phyloP scores from a whole-genome alignment of 2,797 vertebrate genomes.

The Sebastes itinus region DNA sequence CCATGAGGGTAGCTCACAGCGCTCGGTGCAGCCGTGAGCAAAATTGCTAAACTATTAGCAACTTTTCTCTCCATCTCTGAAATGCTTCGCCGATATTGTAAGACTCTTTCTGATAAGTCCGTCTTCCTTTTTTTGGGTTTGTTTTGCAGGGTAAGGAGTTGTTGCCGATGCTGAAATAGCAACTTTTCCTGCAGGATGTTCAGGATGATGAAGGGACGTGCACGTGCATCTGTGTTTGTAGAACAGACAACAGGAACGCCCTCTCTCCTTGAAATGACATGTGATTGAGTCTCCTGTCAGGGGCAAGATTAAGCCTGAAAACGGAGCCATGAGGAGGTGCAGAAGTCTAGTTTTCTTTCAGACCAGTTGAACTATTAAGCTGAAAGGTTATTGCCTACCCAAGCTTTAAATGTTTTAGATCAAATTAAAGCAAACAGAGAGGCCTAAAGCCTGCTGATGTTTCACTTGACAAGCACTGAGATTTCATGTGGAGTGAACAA shows the following conservation, averaged over 20 bases:
- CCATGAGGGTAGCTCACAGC: too few species aligned
- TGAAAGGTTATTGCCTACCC: neutral
- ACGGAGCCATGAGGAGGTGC: neutral
- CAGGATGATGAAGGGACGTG: neutral
- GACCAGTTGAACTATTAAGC: too few species aligned
- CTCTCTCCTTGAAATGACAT: too few species aligned
- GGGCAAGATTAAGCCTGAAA: too few species aligned
- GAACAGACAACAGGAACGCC: too few species aligned
- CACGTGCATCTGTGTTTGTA: too few species aligned
- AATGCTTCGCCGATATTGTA: too few species aligned
- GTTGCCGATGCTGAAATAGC: neutral
- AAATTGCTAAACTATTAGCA: too few species aligned
- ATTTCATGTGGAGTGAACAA: conserved; percentile 30
- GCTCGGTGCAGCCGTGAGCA: too few species aligned
- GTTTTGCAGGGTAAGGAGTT: neutral
- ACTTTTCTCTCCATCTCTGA: too few species aligned
- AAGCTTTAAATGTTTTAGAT: conserved; percentile 29
- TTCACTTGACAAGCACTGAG: conserved; percentile 20
- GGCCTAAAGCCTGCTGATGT: conserved; percentile 3
- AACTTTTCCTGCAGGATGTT: neutral
- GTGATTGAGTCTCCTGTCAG: too few species aligned
- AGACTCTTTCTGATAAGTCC: too few species aligned
- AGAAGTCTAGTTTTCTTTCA: neutral
- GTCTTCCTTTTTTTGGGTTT: neutral
- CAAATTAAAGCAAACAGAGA: conserved; percentile 26